phyloP scores from a whole-genome alignment of 2,888 invertebrate genomes.

The Patella ulyssiponensis region DNA sequence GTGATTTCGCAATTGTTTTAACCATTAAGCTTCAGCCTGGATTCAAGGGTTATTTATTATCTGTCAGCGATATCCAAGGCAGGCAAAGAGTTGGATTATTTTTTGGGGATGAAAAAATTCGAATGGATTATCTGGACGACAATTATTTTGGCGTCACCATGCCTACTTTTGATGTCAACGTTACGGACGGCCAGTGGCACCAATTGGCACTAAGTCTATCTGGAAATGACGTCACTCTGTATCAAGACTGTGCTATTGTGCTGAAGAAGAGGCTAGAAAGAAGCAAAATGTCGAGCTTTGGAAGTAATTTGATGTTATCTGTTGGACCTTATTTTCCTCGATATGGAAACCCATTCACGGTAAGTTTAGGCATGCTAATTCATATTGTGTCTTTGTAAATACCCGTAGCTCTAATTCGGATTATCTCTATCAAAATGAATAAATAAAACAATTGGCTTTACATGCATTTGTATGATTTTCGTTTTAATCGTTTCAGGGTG shows the following conservation, averaged over 20 bases:
- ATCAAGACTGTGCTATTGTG: slow-evolving; percentile 56
- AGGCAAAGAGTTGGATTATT: slow-evolving; percentile 50
- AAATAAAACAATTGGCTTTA: too few species aligned
- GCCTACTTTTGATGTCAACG: slow-evolving; percentile 40
- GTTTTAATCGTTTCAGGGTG: slow-evolving; percentile 44
- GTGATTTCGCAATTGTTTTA: slow-evolving; percentile 56
- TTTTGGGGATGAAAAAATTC: slow-evolving; percentile 33
- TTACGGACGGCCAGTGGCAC: slow-evolving; percentile 56
- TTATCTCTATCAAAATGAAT: too few species aligned
- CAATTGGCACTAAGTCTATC: slow-evolving; percentile 54
- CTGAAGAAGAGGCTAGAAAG: slow-evolving; percentile 36
- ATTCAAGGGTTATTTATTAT: slow-evolving; percentile 28
- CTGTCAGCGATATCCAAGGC: slow-evolving; percentile 46
- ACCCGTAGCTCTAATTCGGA: too few species aligned
- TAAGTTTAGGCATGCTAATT: slow-evolving; percentile 25
- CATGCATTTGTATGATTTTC: too few species aligned
- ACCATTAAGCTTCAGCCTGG: slow-evolving; percentile 43
- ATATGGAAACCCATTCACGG: slow-evolving; percentile 57
- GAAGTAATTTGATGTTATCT: slow-evolving; percentile 51
- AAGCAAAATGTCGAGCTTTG: slow-evolving; percentile 32
- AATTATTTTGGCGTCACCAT: slow-evolving; percentile 23
- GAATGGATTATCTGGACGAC: slow-evolving; percentile 27
- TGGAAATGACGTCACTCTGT: slow-evolving; percentile 45
- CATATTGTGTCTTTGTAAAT: too few species aligned
- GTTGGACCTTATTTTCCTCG: slow-evolving; percentile 58